Evolutionary conservation across 2,888 invertebrate genomes (phyloP), one percentile per base, ranked within the genome.

Genomic region (Epiblema foenella): DNA sequence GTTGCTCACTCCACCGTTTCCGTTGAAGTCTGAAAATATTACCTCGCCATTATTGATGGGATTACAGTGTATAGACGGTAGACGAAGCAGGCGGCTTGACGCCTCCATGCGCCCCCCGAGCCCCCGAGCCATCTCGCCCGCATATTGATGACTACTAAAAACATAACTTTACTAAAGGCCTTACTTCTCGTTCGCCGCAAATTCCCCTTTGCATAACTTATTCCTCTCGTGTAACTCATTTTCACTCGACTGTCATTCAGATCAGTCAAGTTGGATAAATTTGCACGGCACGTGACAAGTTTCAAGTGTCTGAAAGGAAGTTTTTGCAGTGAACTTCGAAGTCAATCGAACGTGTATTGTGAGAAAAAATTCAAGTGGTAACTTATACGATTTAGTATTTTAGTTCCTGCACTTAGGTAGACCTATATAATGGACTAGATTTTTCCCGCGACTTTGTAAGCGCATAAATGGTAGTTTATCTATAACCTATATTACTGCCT

Each of bases 11-110:
- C 24, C 49, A 37, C 39, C 52, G 10, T 65, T 70, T 70, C 58
- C 46, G 58, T 49, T 24, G 56, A 66, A 71, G 66, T 71, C 67
- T 56, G 66, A 39, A 71, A 71, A 62, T 60, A 59, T 65, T 67
- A 67, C 67, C 56, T 39, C 62, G 62, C 66, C 62, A 71, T 71
- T 71, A 71, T 71, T 62, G 71, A 71, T 62, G 56, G 71, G 71
- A 67, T 71, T 67, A 62, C 67, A n/a, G 60, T 67, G 67, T 67
- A 67, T 62, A 78, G 80, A 74, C 78, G 77, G 82, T 62, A 78
- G 80, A 74, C 78, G 77, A 82, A 78, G 78, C 78, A 89, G 90
- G 89, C 89, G 77, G 89, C 87, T 77, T 87, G 89, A 83, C 89
- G 89, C 87, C 86, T 62, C 65, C 70, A 59, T 18, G 75, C 77